These are phyloP conservation scores for Pelecanoides urinatrix DNA, from an alignment of 2,113 vertebrate species.

Conservation along the genomic window DNA sequence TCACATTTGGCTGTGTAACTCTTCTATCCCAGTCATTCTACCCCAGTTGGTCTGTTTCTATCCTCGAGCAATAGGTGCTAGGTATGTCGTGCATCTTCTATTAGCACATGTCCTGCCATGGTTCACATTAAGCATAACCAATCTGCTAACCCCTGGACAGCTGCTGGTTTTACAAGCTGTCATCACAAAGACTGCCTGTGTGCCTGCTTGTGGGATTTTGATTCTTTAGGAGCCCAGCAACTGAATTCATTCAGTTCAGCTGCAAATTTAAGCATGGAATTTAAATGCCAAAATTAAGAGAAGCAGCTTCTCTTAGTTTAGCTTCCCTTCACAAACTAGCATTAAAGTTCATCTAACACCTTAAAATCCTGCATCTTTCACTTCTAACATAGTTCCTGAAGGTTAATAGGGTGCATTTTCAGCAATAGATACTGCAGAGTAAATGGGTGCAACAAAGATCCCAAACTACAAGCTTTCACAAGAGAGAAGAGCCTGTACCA, in stretches of 20 bases:
- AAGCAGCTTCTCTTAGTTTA: not conserved
- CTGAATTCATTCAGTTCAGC: not conserved
- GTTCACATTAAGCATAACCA: not conserved
- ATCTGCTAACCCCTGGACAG: constrained; percentile 34
- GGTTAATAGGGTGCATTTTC: not conserved
- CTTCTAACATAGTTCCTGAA: not conserved
- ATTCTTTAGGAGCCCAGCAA: not conserved
- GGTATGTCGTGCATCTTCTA: not conserved
- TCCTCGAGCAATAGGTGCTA: not conserved
- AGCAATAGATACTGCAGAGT: not conserved
- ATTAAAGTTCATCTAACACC: not conserved
- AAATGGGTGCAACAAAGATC: not conserved
- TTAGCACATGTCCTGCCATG: not conserved
- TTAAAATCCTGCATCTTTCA: not conserved
- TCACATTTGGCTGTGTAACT: not conserved
- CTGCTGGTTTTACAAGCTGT: constrained; percentile 47
- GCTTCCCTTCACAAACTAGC: not conserved
- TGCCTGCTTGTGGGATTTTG: not conserved
- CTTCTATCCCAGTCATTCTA: not conserved
- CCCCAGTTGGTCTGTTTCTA: not conserved
- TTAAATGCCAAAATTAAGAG: not conserved
- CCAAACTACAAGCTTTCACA: not conserved
- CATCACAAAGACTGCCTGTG: constrained; percentile 43
- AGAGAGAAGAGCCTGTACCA: not conserved
- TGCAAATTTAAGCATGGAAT: not conserved